These are phyloP conservation scores for Salticus scenicus DNA, from an alignment of 2,888 invertebrate genomes.

Conservation along the genomic window DNA sequence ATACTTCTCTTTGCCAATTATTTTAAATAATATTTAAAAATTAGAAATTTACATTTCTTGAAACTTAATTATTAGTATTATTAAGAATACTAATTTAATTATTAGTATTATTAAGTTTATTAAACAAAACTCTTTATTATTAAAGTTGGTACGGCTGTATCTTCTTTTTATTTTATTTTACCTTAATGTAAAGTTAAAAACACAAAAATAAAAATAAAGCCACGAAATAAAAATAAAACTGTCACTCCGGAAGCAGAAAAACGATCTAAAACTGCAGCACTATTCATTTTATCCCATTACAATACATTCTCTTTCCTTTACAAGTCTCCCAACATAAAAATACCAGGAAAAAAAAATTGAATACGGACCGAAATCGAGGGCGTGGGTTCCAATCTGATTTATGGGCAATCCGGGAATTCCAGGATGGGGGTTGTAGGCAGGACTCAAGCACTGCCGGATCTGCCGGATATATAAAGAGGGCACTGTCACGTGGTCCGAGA, in stretches of 20 bases:
- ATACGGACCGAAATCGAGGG: background rate
- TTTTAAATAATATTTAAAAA: no score
- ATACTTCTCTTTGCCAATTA: no score
- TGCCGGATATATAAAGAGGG: slow-evolving; percentile 47
- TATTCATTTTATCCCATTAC: slow-evolving; percentile 8
- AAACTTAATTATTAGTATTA: no score
- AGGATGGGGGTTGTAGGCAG: background rate
- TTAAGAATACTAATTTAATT: no score
- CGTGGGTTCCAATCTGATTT: slow-evolving; percentile 12
- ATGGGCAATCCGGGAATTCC: slow-evolving; percentile 20
- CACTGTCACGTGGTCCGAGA: slow-evolving; percentile 46
- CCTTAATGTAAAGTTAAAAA: no score
- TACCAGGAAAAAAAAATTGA: background rate
- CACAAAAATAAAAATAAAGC: background rate
- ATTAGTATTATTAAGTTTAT: no score
- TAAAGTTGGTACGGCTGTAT: no score
- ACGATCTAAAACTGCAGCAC: background rate
- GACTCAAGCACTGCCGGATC: slow-evolving; percentile 16
- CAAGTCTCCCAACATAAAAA: background rate
- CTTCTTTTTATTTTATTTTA: no score
- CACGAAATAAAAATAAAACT: background rate
- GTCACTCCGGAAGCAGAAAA: background rate
- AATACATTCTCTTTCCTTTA: background rate
- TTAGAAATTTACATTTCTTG: no score
- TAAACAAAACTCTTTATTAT: no score